Evolutionary conservation across 2,888 invertebrate species (phyloP).

Genomic region (Muscina levida): DNA sequence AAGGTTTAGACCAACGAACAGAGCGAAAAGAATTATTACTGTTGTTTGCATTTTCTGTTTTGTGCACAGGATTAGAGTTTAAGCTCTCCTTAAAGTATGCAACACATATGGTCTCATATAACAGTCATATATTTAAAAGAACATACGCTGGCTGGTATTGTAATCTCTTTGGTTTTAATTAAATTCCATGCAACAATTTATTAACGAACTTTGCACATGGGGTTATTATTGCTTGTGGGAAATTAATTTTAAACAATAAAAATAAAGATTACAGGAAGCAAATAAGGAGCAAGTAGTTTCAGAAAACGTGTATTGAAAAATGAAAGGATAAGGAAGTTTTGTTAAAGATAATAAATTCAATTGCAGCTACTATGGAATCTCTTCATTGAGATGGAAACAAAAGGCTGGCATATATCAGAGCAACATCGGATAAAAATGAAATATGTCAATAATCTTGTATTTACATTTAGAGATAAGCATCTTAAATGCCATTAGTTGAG

Average conservation of each 20-base stretch:
- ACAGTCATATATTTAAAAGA: neutral
- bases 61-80: slow-evolving; percentile 48
- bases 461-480: too few relatives aligned
- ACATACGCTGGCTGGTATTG: neutral
- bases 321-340: too few relatives aligned
- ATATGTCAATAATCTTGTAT: too few relatives aligned
- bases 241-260: neutral
- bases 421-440: too few relatives aligned
- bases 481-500: too few relatives aligned
- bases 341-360: too few relatives aligned
- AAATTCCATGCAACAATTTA: slow-evolving; percentile 12
- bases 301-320: neutral
- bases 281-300: neutral
- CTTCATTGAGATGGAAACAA: too few relatives aligned
- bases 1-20: neutral
- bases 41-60: slow-evolving; percentile 30
- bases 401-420: too few relatives aligned
- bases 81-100: slow-evolving; percentile 61
- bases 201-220: neutral
- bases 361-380: too few relatives aligned
- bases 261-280: neutral
- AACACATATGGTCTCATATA: slow-evolving; percentile 53
- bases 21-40: slow-evolving; percentile 21
- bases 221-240: neutral
- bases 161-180: slow-evolving; percentile 15